Percentiles rank a stretch among this genome's conserved stretches.
phyloP scores from a whole-genome alignment of 2,888 invertebrate genomes.

The Bellardia bayeri region DNA sequence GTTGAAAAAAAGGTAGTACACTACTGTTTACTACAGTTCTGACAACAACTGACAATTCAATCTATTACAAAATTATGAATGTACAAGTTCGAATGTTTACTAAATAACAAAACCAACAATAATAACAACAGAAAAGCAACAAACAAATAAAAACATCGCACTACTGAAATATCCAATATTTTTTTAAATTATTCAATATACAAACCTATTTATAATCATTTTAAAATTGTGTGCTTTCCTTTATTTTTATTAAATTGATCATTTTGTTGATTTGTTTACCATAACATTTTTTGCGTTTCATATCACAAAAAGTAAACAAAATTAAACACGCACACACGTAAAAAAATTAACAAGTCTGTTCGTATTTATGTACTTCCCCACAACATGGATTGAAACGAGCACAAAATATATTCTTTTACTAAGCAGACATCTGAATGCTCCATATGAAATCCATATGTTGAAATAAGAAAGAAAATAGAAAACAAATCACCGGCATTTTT shows the following conservation, averaged over 20 bases:
- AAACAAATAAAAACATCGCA: not conserved
- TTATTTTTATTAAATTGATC: not conserved
- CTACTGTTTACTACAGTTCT: conserved; percentile 66
- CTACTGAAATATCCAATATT: not conserved
- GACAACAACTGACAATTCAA: conserved; percentile 61
- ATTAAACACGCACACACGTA: not conserved
- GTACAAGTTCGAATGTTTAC: conserved; percentile 61
- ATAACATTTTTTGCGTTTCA: not conserved
- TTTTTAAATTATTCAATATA: not conserved
- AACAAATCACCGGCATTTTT: conserved; percentile 56
- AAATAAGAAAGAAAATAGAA: conserved; percentile 33
- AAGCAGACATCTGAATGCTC: not conserved
- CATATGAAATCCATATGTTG: conserved; percentile 53
- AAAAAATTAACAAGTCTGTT: not conserved
- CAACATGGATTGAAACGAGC: not conserved
- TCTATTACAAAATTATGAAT: conserved; percentile 70
- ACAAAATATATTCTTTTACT: conserved; percentile 4
- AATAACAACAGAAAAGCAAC: conserved; percentile 22
- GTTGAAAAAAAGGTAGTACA: conserved; percentile 64
- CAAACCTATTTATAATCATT: no score
- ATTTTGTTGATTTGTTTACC: conserved; percentile 37
- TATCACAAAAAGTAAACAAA: conserved; percentile 14
- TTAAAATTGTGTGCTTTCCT: no score
- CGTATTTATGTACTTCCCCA: conserved; percentile 22
- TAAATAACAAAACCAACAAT: conserved; percentile 44